Evolutionary conservation across 2,113 vertebrate species (phyloP).

Genomic region (Elephantulus edwardii): DNA sequence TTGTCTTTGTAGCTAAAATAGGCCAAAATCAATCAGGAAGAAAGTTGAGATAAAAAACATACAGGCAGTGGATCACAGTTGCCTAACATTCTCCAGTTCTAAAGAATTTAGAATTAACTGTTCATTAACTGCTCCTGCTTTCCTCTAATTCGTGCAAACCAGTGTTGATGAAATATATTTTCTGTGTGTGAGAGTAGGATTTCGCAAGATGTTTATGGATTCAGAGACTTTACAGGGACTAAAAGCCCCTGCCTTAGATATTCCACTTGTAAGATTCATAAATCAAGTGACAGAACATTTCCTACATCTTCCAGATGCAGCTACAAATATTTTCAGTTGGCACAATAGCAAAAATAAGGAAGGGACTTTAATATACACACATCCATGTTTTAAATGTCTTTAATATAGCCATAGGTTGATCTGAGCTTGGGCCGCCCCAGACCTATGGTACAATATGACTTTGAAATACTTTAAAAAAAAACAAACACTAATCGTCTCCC

Average conservation of each 20-base stretch:
- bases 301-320: constrained; percentile 57
- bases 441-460: constrained; percentile 43
- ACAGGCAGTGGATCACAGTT: not conserved
- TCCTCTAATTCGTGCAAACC: constrained; percentile 46
- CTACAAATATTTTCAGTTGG: constrained; percentile 52
- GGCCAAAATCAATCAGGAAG: constrained; percentile 20
- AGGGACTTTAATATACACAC: constrained; percentile 22
- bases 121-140: constrained; percentile 47
- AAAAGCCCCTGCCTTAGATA: constrained; percentile 57
- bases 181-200: constrained; percentile 40
- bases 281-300: constrained; percentile 59
- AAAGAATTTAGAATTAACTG: not conserved
- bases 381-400: constrained; percentile 58
- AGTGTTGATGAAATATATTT: constrained; percentile 52
- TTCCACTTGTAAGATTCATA: constrained; percentile 61
- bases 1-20: not conserved
- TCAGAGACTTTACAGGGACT: constrained; percentile 62
- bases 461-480: constrained; percentile 50
- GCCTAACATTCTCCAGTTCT: not conserved
- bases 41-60: constrained; percentile 31
- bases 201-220: constrained; percentile 74
- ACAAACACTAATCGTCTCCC: not conserved
- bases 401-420: too few relatives aligned
- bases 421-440: too few relatives aligned
- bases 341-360: constrained; percentile 4